These are phyloP conservation scores for Microcebus murinus DNA, from an alignment of 2,113 vertebrate species.

Conservation along the genomic window DNA sequence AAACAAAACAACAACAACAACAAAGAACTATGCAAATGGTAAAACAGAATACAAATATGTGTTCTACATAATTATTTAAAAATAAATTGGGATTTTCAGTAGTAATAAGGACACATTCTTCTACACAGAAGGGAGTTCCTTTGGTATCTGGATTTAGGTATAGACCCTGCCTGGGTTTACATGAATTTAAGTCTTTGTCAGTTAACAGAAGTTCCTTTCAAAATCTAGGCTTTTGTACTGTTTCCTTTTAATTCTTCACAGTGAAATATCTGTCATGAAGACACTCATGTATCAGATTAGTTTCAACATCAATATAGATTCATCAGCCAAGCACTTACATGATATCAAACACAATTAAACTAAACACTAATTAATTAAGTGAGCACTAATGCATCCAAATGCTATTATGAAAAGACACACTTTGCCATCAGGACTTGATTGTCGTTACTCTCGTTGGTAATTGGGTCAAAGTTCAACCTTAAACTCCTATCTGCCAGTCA, in stretches of 20 bases:
- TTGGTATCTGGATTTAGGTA: not conserved
- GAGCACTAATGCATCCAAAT: slow-evolving; percentile 23
- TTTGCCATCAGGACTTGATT: not conserved
- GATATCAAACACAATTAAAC: slow-evolving; percentile 52
- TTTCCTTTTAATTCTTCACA: slow-evolving; percentile 31
- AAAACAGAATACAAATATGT: not conserved
- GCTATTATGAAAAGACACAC: not conserved
- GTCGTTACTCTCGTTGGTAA: slow-evolving; percentile 11
- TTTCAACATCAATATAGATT: not conserved
- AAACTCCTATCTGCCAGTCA: not conserved
- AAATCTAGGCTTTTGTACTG: not conserved
- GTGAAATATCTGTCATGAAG: slow-evolving; percentile 25
- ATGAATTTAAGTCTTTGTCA: slow-evolving; percentile 19
- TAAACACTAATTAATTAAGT: slow-evolving; percentile 50
- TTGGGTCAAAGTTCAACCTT: slow-evolving; percentile 6
- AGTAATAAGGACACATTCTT: not conserved
- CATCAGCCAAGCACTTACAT: slow-evolving; percentile 23
- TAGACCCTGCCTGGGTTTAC: not conserved
- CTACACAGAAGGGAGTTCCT: not conserved
- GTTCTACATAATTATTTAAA: slow-evolving; percentile 16
- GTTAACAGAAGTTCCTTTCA: slow-evolving; percentile 30
- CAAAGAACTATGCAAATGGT: not conserved
- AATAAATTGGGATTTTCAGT: not conserved
- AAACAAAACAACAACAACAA: too few species aligned
- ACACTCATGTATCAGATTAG: not conserved